These are phyloP conservation scores for Conops quadrifasciatus DNA, from an alignment of 2,888 invertebrate genomes.

Conservation along the genomic window DNA sequence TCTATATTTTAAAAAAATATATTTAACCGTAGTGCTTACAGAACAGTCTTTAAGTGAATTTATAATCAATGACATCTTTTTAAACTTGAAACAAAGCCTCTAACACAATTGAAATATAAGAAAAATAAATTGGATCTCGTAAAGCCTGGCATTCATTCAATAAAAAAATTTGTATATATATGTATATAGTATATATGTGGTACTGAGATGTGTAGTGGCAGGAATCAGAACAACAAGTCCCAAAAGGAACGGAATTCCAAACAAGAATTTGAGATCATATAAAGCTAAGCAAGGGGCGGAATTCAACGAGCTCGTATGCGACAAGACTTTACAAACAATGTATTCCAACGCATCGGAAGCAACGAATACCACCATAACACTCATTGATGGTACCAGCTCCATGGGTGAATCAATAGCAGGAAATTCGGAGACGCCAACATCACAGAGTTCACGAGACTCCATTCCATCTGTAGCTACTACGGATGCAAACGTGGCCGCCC, in stretches of 20 bases:
- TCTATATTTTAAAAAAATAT: background rate
- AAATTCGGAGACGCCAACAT: constrained; percentile 41
- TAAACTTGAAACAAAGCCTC: background rate
- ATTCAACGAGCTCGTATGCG: background rate
- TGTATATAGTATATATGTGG: background rate
- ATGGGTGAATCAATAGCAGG: constrained; percentile 36
- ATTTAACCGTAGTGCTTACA: background rate
- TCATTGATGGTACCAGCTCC: constrained; percentile 51
- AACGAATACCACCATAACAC: constrained; percentile 46
- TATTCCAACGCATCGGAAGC: constrained; percentile 45
- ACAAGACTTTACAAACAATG: background rate
- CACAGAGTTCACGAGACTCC: constrained; percentile 42
- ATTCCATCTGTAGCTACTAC: constrained; percentile 1
- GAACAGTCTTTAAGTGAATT: background rate
- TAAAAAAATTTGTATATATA: background rate
- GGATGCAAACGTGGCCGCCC: background rate
- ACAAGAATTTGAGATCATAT: constrained; percentile 32
- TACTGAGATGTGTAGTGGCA: constrained; percentile 2
- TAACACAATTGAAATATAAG: background rate
- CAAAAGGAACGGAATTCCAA: constrained; percentile 44
- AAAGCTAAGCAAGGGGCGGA: constrained; percentile 29
- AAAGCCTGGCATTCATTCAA: background rate
- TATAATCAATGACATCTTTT: background rate
- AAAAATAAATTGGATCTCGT: background rate
- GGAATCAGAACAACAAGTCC: constrained; percentile 23